A percentile compares a stretch with the other conserved stretches of the same genome.
These are phyloP conservation scores for Trochalopteron elliotii DNA, from an alignment of 2,113 vertebrate genomes.

Conservation along the genomic window DNA sequence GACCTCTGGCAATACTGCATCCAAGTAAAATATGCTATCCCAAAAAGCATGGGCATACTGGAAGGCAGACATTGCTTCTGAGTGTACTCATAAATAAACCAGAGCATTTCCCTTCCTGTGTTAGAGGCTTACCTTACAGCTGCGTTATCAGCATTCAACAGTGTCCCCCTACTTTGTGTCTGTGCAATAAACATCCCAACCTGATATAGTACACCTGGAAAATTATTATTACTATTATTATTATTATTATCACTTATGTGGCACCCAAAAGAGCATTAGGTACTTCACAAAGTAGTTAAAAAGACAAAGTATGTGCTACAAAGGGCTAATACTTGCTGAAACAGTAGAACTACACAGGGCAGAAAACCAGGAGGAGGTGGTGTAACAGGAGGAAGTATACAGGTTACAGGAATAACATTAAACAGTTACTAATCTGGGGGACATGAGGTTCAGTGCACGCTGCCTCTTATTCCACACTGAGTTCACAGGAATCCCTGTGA, in stretches of 20 bases:
- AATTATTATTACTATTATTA: neutral
- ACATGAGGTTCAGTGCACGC: neutral
- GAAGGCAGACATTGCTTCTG: neutral
- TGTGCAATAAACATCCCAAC: neutral
- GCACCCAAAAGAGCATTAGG: neutral
- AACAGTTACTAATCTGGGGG: neutral
- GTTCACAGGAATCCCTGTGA: neutral
- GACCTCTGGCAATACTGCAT: conserved; percentile 7
- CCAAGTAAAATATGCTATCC: neutral
- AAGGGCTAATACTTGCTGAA: neutral
- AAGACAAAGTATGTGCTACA: neutral
- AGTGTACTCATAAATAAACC: conserved; percentile 23
- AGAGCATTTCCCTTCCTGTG: neutral
- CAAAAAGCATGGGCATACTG: neutral
- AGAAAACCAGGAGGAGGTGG: conserved; percentile 1
- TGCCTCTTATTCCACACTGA: neutral
- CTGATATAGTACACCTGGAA: neutral
- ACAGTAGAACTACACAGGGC: neutral
- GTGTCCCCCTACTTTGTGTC: neutral
- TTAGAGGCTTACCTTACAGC: neutral
- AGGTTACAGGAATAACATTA: neutral
- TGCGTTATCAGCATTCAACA: neutral
- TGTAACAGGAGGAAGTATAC: neutral
- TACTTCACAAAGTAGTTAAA: conserved; percentile 6
- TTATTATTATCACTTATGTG: neutral